Evolutionary conservation across 2,888 invertebrate species (phyloP), one percentile per base, ranked within the genome.

Genomic region (Agrilus mali): DNA sequence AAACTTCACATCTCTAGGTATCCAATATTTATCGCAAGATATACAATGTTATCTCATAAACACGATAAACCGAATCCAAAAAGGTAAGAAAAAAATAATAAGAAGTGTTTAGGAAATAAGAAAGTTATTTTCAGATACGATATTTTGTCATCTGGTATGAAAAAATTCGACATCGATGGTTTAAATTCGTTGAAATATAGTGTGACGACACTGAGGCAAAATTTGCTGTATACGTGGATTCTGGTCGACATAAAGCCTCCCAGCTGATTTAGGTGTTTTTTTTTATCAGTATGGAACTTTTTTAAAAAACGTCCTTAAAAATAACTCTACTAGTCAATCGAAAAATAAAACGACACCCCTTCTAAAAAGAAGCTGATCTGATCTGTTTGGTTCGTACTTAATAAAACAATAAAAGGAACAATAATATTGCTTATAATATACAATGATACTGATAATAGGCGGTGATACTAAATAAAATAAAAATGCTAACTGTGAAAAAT

Each of bases 1-100:
- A 84, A 86, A 50, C 80, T 88, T 50, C 87, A 88, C 65, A 88
- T 98, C 64, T 86, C 90, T 14, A 78, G 97, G 53, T 97, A 96
- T 65, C 90, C 93, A 39, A 77, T 86, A 53, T 86, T 86, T 47
- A 82, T 97, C 52, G 96, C 96, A 1, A 77, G 95, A 31, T 98
- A 98, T 68, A 89, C 86, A 50, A 97, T 97, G 97, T 73, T 97
- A 52, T 81, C 81, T 55, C 98, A 98, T 69, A 82, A 80, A 56
- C 86, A 87, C 59, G 87, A 90, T 55, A 79, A 82, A 57, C 84
- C 93, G 4, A 95, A 93, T 71, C 92, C 93, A 12, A 85, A 86
- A 66, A 80, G 90, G 87, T 87, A 62, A 58, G 54, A 47, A 22
- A 33, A 41, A 16, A 35, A 12, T 10, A 13, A 10, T 2, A 17